These are phyloP conservation scores for Platerodrilus igneus DNA, from an alignment of 2,888 invertebrate species.

Conservation along the genomic window DNA sequence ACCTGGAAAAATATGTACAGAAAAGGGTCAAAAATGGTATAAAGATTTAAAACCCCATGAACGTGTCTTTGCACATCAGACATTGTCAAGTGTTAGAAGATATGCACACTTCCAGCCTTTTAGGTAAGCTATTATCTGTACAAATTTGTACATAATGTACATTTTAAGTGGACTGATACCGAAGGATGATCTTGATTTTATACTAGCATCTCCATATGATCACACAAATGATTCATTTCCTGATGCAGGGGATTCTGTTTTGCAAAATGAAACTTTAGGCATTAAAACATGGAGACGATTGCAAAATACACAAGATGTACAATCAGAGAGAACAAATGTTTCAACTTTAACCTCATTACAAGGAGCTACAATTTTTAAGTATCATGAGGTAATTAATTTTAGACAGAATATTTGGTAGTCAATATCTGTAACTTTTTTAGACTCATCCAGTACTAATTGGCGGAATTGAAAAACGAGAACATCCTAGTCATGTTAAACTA, in stretches of 20 bases:
- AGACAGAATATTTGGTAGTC: too few relatives aligned
- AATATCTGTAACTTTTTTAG: constrained; percentile 45
- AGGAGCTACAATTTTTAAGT: too few relatives aligned
- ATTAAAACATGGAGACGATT: constrained; percentile 63
- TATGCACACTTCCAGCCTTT: constrained; percentile 47
- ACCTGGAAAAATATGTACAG: constrained; percentile 29
- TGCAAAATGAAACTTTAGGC: constrained; percentile 66
- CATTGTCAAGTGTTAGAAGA: constrained; percentile 51
- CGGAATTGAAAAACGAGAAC: constrained; percentile 59
- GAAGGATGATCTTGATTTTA: constrained; percentile 64
- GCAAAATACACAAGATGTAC: constrained; percentile 56
- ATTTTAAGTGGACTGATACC: constrained; percentile 49
- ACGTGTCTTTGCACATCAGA: constrained; percentile 52
- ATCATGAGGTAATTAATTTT: too few relatives aligned
- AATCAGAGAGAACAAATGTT: constrained; percentile 41
- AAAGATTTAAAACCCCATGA: constrained; percentile 44
- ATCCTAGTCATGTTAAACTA: constrained; percentile 70
- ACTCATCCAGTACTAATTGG: constrained; percentile 58
- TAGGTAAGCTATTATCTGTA: constrained; percentile 25
- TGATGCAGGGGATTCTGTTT: constrained; percentile 57
- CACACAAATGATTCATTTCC: constrained; percentile 62
- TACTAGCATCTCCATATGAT: constrained; percentile 62
- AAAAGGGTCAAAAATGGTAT: constrained; percentile 42
- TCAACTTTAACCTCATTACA: too few relatives aligned
- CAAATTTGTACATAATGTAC: not conserved